A percentile compares a stretch with the other conserved stretches of the same genome.
Evolutionary conservation across 2,113 vertebrate species (phyloP).

Genomic region (Urocolius indicus): DNA sequence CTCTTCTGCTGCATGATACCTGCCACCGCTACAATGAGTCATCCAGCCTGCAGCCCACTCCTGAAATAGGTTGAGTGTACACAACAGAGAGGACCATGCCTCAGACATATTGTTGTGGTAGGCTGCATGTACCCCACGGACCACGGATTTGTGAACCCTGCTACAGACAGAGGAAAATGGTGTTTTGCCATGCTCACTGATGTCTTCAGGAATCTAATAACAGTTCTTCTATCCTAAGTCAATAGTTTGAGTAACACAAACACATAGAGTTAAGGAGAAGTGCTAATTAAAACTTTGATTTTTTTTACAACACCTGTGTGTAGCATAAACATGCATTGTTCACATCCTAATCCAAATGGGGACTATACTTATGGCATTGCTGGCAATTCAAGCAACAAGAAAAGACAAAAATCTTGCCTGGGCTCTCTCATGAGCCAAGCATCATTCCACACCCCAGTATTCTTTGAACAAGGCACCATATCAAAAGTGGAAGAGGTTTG

Average conservation of each 20-base stretch:
- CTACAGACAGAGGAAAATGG: background rate
- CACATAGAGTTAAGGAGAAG: rapidly evolving
- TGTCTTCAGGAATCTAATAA: background rate
- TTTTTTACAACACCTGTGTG: background rate
- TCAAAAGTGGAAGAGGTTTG: background rate
- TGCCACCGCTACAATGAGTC: background rate
- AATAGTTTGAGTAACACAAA: background rate
- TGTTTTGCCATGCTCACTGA: background rate
- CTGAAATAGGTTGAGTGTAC: background rate
- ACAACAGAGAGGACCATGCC: background rate
- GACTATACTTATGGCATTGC: background rate
- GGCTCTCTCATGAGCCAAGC: background rate
- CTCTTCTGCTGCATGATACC: background rate
- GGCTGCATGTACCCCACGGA: background rate
- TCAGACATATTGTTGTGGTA: background rate
- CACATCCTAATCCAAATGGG: background rate
- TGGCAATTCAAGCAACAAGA: background rate
- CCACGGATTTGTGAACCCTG: background rate
- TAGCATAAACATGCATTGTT: background rate
- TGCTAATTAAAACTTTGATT: background rate
- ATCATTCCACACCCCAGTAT: background rate
- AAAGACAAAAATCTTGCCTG: background rate
- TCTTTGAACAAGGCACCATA: background rate
- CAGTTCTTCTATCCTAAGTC: background rate
- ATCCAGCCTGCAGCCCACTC: background rate